These are phyloP conservation scores for Xylota segnis DNA, from an alignment of 2,888 invertebrate species.

Conservation along the genomic window DNA sequence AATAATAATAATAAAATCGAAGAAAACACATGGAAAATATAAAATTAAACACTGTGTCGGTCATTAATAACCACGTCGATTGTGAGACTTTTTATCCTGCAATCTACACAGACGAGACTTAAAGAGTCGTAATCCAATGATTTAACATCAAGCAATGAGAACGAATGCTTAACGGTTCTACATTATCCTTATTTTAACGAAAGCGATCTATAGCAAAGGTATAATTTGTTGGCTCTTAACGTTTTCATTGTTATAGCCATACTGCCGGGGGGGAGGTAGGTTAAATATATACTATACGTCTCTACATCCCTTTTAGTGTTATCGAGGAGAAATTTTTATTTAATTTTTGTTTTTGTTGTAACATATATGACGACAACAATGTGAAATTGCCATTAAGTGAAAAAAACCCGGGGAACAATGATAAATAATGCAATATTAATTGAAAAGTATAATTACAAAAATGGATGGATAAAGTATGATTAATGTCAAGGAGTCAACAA, in stretches of 20 bases:
- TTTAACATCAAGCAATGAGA: constrained; percentile 8
- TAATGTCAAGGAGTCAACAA: constrained; percentile 39
- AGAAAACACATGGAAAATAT: constrained; percentile 14
- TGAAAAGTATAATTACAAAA: constrained; percentile 53
- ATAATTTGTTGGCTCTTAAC: neutral
- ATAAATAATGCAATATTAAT: constrained; percentile 60
- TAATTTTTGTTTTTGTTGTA: neutral
- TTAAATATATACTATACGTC: neutral
- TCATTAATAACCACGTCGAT: constrained; percentile 28
- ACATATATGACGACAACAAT: constrained; percentile 23
- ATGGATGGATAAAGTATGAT: constrained; percentile 47
- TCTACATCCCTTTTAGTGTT: neutral
- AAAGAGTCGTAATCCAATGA: neutral
- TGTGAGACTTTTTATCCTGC: constrained; percentile 27
- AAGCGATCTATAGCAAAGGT: neutral
- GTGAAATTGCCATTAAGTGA: constrained; percentile 17
- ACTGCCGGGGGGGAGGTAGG: neutral
- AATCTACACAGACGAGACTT: neutral
- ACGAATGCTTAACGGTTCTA: constrained; percentile 4
- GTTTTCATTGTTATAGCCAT: neutral
- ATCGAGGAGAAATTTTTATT: neutral
- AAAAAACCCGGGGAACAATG: constrained; percentile 7
- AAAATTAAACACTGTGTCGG: constrained; percentile 28
- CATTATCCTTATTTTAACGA: neutral
- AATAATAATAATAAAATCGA: constrained; percentile 14